Evolutionary conservation across 2,797 vertebrate genomes (phyloP), one percentile per base, ranked within the genome.

Genomic region (Macropus fuliginosus): DNA sequence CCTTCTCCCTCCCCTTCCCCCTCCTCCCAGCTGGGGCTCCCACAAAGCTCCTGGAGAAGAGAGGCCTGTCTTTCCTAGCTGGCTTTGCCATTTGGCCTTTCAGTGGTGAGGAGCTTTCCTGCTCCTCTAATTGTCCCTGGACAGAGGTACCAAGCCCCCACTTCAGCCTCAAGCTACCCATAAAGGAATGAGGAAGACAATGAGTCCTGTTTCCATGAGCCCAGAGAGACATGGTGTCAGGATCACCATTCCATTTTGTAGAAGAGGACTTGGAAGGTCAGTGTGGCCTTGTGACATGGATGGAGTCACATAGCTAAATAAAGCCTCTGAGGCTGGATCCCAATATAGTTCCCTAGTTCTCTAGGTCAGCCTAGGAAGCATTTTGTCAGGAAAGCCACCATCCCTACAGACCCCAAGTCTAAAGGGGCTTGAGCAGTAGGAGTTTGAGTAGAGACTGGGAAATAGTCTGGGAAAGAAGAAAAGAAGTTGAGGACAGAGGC

Each of bases 271-370:
- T 59, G 57, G 57, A 31, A 59, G 57, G 9, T 62, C 59, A 62
- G 59, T 14, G 59, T 62, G 59, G 31, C 4, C 31, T 34, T 1
- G 1, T 62, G 59, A 4, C 12, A 4, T 13, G 11, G 0, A 31
- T 4, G 9, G 56, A 28, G 5, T 57, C 27, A 2, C 56, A 10
- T 0, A 10, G 27, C 24, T 56, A 56, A 56, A 56, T 18, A 21
- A 56, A 0, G 55, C 2, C 0, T 29, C 55, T 28, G 27, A 87
- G 18, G 1, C 52, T 0, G 1, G 59, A 14, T 27, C 54, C 40
- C 54, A 46, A 3, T 4, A 13, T 1, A 59, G 52, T 31, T 90
- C 31, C 11, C 31, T 4, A 16, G 28, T 14, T 1, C 3, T 66
- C 55, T 40, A 18, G 13, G 34, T 21, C 91, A 55, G 91, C 91